Percentiles rank a stretch among this genome's conserved stretches.
Conservation (phyloP, 2,888 invertebrate genomes). For the Dynastes tityus region DNA sequence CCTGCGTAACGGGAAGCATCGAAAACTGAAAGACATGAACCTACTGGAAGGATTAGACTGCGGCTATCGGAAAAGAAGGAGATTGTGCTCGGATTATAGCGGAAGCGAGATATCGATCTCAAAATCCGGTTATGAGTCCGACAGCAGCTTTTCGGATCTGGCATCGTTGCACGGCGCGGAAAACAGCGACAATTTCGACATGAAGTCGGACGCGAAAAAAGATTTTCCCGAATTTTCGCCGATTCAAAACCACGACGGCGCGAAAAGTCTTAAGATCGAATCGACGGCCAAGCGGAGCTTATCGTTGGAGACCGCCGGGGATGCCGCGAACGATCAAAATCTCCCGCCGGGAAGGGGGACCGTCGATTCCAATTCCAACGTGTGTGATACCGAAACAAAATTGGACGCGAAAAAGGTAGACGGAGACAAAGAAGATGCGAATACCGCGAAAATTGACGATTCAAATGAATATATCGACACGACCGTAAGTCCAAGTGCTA, state of each 20-base stretch:
- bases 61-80: constrained; percentile 70
- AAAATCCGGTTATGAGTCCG: constrained; percentile 78
- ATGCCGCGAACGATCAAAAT: constrained; percentile 45
- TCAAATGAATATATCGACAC: constrained; percentile 53
- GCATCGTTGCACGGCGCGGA: constrained; percentile 65
- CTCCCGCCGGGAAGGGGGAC: constrained; percentile 28
- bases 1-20: constrained; percentile 78
- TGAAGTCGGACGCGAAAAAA: constrained; percentile 53
- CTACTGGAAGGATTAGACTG: constrained; percentile 76
- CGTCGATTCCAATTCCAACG: constrained; percentile 66
- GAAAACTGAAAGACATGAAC: constrained; percentile 75
- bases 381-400: constrained; percentile 60
- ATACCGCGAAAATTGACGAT: constrained; percentile 46
- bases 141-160: constrained; percentile 76
- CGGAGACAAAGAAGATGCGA: constrained; percentile 53
- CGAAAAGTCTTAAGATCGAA: constrained; percentile 53
- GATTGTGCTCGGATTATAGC: constrained; percentile 75
- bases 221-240: constrained; percentile 44
- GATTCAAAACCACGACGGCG: constrained; percentile 52
- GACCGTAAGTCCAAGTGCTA: constrained; percentile 63
- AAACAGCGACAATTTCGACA: constrained; percentile 57
- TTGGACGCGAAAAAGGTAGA: constrained; percentile 49
- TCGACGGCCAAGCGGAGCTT: constrained; percentile 52
- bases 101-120: constrained; percentile 77
- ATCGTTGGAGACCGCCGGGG: constrained; percentile 56